phyloP scores from a whole-genome alignment of 2,888 invertebrate species.

The Anoncus sp. region DNA sequence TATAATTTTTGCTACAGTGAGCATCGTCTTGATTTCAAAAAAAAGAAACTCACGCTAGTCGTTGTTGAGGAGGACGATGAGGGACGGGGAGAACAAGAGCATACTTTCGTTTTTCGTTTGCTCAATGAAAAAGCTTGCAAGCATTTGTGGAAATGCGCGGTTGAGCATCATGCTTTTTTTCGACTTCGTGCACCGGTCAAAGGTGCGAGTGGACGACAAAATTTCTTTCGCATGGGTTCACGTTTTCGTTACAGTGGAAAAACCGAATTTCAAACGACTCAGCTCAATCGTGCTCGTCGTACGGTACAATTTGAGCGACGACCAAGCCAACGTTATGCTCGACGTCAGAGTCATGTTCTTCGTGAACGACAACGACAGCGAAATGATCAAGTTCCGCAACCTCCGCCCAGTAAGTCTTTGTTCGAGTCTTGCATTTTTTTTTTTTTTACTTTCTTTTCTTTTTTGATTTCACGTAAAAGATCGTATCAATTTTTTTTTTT shows the following conservation, averaged over 20 bases:
- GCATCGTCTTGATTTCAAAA: slow-evolving; percentile 90
- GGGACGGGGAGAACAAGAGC: slow-evolving; percentile 96
- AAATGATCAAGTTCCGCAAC: slow-evolving; percentile 70
- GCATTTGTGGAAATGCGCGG: slow-evolving; percentile 99
- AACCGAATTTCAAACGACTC: slow-evolving; percentile 99
- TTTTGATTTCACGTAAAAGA: neutral
- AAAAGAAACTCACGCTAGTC: slow-evolving; percentile 97
- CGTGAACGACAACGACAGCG: slow-evolving; percentile 90
- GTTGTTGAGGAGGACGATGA: slow-evolving; percentile 99
- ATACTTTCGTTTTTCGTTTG: slow-evolving; percentile 98
- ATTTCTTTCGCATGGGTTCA: slow-evolving; percentile 99
- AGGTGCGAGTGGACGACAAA: slow-evolving; percentile 94
- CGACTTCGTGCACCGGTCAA: slow-evolving; percentile 95
- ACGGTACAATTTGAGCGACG: slow-evolving; percentile 98
- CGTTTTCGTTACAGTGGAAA: slow-evolving; percentile 98
- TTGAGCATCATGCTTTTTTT: slow-evolving; percentile 99
- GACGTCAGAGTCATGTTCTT: slow-evolving; percentile 95
- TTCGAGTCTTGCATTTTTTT: neutral
- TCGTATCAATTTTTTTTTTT: too few relatives aligned
- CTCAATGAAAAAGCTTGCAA: slow-evolving; percentile 99
- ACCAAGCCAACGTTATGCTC: slow-evolving; percentile 98
- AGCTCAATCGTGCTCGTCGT: slow-evolving; percentile 94
- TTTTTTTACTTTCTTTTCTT: neutral
- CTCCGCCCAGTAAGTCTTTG: slow-evolving; percentile 71
- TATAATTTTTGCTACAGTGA: too few relatives aligned